Percentiles rank a stretch among this genome's conserved stretches.
Evolutionary conservation across 92 coral and sea anemone genomes (phyloP).

Genomic region (Palythoa grandiflora): DNA sequence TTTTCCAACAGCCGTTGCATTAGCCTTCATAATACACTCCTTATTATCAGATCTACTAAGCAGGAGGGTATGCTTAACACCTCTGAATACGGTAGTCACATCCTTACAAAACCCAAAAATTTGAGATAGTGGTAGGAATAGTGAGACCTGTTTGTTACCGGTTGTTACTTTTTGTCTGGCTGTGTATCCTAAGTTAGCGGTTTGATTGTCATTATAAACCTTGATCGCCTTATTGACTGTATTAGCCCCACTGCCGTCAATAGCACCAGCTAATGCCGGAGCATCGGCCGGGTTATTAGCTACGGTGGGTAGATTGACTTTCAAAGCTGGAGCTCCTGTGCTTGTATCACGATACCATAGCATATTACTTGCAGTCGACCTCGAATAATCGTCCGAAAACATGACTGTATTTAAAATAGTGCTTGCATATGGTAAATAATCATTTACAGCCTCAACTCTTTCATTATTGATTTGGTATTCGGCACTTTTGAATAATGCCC

Average conservation of each 20-base stretch:
- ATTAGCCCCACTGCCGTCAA: too few relatives aligned
- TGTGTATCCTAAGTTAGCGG: slow-evolving; percentile 26
- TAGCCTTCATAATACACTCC: background rate
- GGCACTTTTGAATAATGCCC: background rate
- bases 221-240: background rate
- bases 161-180: background rate
- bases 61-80: slow-evolving; percentile 2
- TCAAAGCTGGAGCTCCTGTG: background rate
- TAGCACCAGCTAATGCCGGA: background rate
- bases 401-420: background rate
- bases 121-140: slow-evolving; percentile 22
- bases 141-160: background rate
- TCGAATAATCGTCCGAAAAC: slow-evolving; percentile 1
- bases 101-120: background rate
- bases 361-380: background rate
- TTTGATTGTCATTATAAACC: background rate
- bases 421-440: background rate
- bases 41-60: background rate
- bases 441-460: background rate
- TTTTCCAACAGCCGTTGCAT: background rate
- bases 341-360: slow-evolving; percentile 28
- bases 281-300: background rate
- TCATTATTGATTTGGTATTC: background rate
- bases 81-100: background rate
- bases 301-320: background rate